A percentile compares a stretch with the other conserved stretches of the same genome.
These are phyloP conservation scores for Anomalospiza imberbis DNA, from an alignment of 2,797 vertebrate species.

Conservation along the genomic window DNA sequence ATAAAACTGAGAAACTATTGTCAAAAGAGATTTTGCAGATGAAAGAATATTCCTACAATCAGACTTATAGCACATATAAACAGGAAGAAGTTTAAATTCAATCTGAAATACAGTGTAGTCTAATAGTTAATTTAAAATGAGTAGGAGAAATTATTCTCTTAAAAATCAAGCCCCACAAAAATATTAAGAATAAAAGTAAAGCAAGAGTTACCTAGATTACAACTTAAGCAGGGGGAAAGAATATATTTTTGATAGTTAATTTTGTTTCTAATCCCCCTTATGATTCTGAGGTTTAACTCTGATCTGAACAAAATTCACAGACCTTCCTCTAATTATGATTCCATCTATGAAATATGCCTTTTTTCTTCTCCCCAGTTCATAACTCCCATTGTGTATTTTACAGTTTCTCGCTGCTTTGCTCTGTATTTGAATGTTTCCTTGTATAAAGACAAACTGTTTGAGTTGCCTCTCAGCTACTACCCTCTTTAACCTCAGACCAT, in stretches of 20 bases:
- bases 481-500: constrained; percentile 8
- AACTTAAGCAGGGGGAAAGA: neutral
- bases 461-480: neutral
- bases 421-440: neutral
- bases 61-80: neutral
- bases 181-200: neutral
- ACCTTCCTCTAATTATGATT: neutral
- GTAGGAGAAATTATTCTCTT: neutral
- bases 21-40: neutral
- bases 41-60: neutral
- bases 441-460: neutral
- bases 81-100: neutral
- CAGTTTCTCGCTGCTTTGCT: neutral
- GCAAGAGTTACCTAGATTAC: neutral
- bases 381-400: neutral
- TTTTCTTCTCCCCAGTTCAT: neutral
- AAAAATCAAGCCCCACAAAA: neutral
- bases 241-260: neutral
- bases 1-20: neutral
- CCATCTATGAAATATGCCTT: neutral
- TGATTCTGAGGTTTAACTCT: neutral
- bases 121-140: neutral
- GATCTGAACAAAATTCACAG: neutral
- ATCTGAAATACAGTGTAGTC: neutral
- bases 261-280: neutral